Evolutionary conservation across 2,888 invertebrate species (phyloP).

Genomic region (Imbricaverruca yamaguchii): DNA sequence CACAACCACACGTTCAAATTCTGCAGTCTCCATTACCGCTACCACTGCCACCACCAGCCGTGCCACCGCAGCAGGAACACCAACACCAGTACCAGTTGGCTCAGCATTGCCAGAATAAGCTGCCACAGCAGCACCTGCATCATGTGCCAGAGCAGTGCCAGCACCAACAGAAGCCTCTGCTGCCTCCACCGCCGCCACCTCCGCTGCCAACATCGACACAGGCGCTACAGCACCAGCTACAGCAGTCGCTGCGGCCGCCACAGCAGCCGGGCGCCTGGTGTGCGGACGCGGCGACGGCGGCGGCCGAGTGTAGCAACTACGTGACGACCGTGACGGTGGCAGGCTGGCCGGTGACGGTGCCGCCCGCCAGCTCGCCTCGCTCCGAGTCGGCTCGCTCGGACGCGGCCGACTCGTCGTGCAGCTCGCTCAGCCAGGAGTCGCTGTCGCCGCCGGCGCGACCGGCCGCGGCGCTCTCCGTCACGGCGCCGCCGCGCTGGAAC

Average conservation of each 20-base stretch:
- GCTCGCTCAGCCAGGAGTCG: conserved; percentile 43
- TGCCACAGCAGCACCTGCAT: conserved; percentile 27
- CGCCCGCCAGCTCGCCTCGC: conserved; percentile 36
- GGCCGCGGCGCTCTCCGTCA: neutral
- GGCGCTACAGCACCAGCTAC: conserved; percentile 24
- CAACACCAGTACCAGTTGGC: conserved; percentile 25
- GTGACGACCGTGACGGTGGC: conserved; percentile 19
- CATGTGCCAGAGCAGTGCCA: conserved; percentile 27
- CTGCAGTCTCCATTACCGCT: conserved; percentile 3
- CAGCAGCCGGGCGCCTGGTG: conserved; percentile 18
- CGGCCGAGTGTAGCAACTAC: neutral
- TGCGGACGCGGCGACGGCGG: neutral
- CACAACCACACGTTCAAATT: too few species aligned
- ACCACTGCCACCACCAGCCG: conserved; percentile 20
- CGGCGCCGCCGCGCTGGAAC: conserved; percentile 16
- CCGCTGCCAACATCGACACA: conserved; percentile 26
- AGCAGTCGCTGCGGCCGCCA: conserved; percentile 27
- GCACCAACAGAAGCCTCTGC: conserved; percentile 29
- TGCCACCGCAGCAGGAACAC: conserved; percentile 20
- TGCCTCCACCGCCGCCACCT: conserved; percentile 25
- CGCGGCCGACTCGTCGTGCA: conserved; percentile 51
- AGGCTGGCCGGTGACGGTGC: neutral
- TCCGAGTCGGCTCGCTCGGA: conserved; percentile 54
- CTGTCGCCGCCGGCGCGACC: conserved; percentile 17
- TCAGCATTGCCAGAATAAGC: conserved; percentile 27